Percentiles rank a stretch among this genome's conserved stretches.
phyloP scores from a whole-genome alignment of 35 echinoderm and acorn worm genomes.

The Strongylocentrotus purpuratus region DNA sequence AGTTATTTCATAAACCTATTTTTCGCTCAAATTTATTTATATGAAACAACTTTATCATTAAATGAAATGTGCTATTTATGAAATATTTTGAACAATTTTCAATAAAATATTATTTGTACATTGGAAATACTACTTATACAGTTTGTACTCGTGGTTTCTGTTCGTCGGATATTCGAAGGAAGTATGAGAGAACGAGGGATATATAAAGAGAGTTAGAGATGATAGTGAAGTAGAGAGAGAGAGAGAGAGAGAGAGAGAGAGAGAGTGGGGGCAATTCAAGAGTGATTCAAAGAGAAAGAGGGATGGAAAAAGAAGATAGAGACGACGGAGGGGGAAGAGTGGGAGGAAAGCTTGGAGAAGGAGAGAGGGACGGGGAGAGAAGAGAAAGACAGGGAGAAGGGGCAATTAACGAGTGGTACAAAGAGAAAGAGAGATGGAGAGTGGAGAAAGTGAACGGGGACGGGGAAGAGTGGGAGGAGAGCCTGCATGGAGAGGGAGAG shows the following conservation, averaged over 20 bases:
- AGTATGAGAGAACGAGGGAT: background rate
- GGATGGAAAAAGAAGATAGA: too few relatives aligned
- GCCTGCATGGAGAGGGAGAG: too few relatives aligned
- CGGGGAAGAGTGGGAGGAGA: too few relatives aligned
- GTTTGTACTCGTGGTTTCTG: background rate
- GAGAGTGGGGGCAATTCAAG: background rate
- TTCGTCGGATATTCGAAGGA: background rate
- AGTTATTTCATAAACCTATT: background rate
- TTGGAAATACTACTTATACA: background rate
- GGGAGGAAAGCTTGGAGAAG: too few relatives aligned
- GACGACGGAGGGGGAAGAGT: too few relatives aligned
- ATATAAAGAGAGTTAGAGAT: background rate
- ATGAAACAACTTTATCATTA: conserved; percentile 13
- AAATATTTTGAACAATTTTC: conserved; percentile 33
- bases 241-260: background rate
- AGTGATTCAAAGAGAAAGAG: too few relatives aligned
- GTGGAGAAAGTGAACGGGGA: too few relatives aligned
- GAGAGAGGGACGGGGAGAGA: too few relatives aligned
- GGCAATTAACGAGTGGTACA: too few relatives aligned
- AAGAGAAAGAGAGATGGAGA: too few relatives aligned
- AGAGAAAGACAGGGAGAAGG: too few relatives aligned
- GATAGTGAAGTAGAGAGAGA: background rate
- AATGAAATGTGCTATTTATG: conserved; percentile 39
- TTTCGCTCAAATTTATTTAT: background rate
- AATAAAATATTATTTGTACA: conserved; percentile 44